A percentile compares a stretch with the other conserved stretches of the same genome.
Conservation (phyloP, 2,113 vertebrate species). For the Edolisoma coerulescens region DNA sequence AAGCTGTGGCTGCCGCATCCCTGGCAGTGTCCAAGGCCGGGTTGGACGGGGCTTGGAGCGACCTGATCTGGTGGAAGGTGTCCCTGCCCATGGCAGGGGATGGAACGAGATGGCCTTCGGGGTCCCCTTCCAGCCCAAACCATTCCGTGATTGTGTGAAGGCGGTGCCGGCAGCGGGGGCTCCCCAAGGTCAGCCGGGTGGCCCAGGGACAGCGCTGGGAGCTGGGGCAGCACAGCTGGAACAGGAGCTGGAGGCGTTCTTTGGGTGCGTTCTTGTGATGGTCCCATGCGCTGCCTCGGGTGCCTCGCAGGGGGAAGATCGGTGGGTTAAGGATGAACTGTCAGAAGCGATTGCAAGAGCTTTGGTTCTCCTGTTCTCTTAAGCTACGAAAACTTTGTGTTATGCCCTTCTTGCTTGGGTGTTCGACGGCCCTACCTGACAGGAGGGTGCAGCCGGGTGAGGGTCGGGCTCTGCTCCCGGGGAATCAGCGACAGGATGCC, state of each 20-base stretch:
- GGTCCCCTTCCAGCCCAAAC: not conserved
- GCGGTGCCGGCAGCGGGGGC: not conserved
- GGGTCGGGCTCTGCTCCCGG: not conserved
- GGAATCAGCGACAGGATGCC: not conserved
- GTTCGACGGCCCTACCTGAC: not conserved
- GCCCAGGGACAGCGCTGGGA: not conserved
- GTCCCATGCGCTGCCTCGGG: not conserved
- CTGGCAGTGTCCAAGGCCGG: not conserved
- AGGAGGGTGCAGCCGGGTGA: not conserved
- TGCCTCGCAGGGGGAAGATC: rapidly evolving
- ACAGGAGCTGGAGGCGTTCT: rapidly evolving
- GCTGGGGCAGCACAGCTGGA: not conserved
- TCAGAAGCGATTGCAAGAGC: not conserved
- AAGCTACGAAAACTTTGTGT: rapidly evolving
- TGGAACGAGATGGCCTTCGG: not conserved
- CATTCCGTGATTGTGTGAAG: rapidly evolving
- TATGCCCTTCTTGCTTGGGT: not conserved
- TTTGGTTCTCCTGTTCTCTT: too few species aligned
- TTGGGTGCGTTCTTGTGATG: rapidly evolving
- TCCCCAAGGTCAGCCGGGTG: rapidly evolving
- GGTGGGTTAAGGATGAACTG: rapidly evolving
- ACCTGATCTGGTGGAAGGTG: rapidly evolving
- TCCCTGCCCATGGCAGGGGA: not conserved
- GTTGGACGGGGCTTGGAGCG: not conserved
- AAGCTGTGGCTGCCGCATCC: not conserved